Percentiles rank a stretch among this genome's conserved stretches.
phyloP scores from a whole-genome alignment of 2,113 vertebrate genomes.

The Gadus macrocephalus region DNA sequence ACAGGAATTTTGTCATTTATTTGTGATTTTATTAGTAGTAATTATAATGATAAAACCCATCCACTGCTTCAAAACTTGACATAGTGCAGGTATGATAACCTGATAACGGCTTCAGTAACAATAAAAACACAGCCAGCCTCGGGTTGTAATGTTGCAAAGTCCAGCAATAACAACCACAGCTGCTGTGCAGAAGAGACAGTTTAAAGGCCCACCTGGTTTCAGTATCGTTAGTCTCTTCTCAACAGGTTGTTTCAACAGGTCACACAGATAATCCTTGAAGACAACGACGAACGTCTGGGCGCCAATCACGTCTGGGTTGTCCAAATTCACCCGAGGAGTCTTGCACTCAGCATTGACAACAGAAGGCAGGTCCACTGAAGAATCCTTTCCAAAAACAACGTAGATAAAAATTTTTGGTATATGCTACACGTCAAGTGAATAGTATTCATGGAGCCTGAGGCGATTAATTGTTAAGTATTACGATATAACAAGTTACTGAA shows the following conservation, averaged over 20 bases:
- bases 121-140: too few species aligned
- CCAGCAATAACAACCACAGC: too few species aligned
- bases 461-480: not conserved
- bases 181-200: not conserved
- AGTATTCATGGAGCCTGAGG: too few species aligned
- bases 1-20: too few species aligned
- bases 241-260: slow-evolving; percentile 51
- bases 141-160: too few species aligned
- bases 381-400: slow-evolving; percentile 38
- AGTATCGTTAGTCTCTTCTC: slow-evolving; percentile 45
- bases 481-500: not conserved
- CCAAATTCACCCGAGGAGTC: slow-evolving; percentile 56
- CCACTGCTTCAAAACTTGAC: too few species aligned
- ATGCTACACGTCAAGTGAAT: too few species aligned
- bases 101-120: too few species aligned
- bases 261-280: slow-evolving; percentile 54
- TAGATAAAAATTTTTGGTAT: not conserved
- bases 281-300: slow-evolving; percentile 29
- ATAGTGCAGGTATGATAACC: too few species aligned
- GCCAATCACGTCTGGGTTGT: slow-evolving; percentile 53
- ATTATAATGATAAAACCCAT: too few species aligned
- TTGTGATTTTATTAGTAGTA: too few species aligned
- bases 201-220: slow-evolving; percentile 41
- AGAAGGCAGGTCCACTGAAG: slow-evolving; percentile 54
- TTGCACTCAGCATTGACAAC: slow-evolving; percentile 55